These are phyloP conservation scores for Amphilophus citrinellus DNA, from an alignment of 2,113 vertebrate species.

Conservation along the genomic window DNA sequence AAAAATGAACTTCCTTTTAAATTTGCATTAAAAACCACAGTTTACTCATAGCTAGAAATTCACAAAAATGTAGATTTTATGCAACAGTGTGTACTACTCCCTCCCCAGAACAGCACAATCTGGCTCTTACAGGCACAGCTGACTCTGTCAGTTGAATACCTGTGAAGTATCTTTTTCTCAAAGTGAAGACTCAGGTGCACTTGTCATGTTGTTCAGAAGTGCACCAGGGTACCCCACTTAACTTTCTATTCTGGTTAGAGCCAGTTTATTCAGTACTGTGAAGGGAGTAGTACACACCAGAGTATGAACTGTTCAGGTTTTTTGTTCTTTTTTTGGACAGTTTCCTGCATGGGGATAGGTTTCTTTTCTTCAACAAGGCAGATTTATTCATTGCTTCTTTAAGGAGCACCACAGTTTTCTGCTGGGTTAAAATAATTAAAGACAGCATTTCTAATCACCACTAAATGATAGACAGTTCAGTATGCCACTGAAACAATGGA, in stretches of 20 bases:
- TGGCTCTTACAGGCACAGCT: background rate
- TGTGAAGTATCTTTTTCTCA: background rate
- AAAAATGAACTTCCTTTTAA: background rate
- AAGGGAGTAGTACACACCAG: background rate
- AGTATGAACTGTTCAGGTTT: background rate
- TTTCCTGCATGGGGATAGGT: too few species aligned
- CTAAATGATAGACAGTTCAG: background rate
- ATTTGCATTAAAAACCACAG: background rate
- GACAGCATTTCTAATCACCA: background rate
- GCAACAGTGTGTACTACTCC: background rate
- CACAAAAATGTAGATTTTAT: background rate
- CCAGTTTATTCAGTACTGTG: background rate
- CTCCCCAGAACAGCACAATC: background rate
- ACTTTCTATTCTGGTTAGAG: background rate
- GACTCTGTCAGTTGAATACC: background rate
- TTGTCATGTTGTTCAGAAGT: background rate
- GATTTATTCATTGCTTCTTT: background rate
- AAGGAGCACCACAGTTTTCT: background rate
- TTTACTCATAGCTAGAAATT: background rate
- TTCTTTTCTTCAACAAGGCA: background rate
- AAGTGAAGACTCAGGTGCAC: background rate
- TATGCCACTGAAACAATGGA: background rate
- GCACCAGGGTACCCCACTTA: background rate
- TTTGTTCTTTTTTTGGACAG: background rate
- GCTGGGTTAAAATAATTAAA: background rate